Evolutionary conservation across 2,888 invertebrate genomes (phyloP), one percentile per base, ranked within the genome.

Genomic region (Philopedon plagiatum): DNA sequence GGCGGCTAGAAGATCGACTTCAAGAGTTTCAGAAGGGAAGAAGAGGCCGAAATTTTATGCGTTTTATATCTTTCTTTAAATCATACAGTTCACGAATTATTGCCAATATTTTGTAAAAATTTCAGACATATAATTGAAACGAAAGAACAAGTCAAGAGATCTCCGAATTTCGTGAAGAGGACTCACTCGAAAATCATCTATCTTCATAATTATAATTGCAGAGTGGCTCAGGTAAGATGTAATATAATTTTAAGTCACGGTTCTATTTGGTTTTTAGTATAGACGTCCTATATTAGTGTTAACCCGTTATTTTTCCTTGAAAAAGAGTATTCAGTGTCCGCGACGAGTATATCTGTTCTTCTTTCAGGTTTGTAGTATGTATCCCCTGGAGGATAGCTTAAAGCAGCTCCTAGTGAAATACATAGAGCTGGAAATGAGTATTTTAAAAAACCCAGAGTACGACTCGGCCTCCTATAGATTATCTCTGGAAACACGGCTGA

Each of bases 121-220:
- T 62, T 26, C 49, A 62, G 62, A 49, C 29, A 34, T 5, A 62
- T 62, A 32, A 41, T 46, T 46, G 34, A 62, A 46, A 46, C 62
- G 3, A 62, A 44, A 23, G 26, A 41, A 26, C 60, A 60, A 15
- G 44, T 57, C 7, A 66, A 57, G 46, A 44, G 62, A 32, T 11
- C 62, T 2, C 41, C 61, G 15, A 29, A 32, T 15, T 62, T 62
- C 34, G 26, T 62, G 5, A 32, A 44, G 26, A 23, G 34, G 34
- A 32, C 63, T 1, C 51, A 63, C 3, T 7, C 26, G 19, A 63
- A 63, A 19, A 34, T 70, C 39, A n/a, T 70, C 1, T 56, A 34
- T 63, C 54, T 70, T 13, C 70, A 70, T 13, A 46, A 37, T 46
- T 70, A 56, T 11, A 39, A 54, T 21, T 70, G 63, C 44, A 29